These are phyloP conservation scores for Columba guinea DNA, from an alignment of 2,797 vertebrate species.

Conservation along the genomic window DNA sequence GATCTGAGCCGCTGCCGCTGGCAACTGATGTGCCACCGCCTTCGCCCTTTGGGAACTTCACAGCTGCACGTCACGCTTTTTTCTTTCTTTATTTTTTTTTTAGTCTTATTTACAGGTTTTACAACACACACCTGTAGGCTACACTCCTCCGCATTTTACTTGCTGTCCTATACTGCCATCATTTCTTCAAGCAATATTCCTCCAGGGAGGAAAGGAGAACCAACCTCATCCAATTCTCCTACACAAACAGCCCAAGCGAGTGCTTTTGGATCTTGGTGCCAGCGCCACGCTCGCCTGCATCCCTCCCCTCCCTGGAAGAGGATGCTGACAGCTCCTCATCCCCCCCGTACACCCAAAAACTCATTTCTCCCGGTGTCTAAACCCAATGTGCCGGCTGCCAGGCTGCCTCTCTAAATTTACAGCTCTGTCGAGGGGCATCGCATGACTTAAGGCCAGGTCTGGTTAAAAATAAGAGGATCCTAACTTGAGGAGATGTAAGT, in stretches of 20 bases:
- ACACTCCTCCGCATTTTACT: background rate
- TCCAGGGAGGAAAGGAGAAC: background rate
- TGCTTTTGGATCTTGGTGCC: rapidly evolving
- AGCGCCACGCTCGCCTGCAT: rapidly evolving
- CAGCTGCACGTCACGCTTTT: background rate
- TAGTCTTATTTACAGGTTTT: background rate
- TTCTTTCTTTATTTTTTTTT: too few species aligned
- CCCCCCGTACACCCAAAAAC: background rate
- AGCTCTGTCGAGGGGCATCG: background rate
- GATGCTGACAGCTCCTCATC: background rate
- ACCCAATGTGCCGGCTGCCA: background rate
- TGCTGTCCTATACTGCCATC: background rate
- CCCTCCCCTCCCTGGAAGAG: background rate
- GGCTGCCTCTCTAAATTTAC: background rate
- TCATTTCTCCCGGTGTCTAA: background rate
- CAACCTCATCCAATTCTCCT: background rate
- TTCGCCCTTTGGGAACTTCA: background rate
- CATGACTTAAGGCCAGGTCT: background rate
- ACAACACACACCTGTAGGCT: background rate
- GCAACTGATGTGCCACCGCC: rapidly evolving
- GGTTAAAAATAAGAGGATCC: background rate
- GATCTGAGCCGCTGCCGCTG: background rate
- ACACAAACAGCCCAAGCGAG: background rate
- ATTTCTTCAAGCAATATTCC: background rate
- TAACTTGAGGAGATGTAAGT: background rate